Percentiles rank a stretch among this genome's conserved stretches.
These are phyloP conservation scores for Intellagama lesueurii DNA, from an alignment of 2,797 vertebrate genomes.

Conservation along the genomic window DNA sequence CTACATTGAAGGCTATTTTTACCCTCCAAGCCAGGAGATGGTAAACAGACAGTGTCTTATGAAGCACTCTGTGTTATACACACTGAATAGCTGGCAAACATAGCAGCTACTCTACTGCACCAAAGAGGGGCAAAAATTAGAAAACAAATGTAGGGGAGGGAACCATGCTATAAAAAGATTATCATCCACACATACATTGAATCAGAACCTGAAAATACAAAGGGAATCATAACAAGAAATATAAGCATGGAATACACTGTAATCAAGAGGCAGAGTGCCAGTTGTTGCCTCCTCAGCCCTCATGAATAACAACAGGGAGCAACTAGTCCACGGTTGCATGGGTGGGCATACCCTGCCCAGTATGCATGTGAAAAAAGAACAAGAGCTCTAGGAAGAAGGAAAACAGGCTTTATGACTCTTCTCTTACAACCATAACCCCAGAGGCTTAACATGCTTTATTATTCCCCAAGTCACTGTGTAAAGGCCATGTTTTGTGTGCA, in stretches of 20 bases:
- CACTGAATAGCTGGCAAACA: not conserved
- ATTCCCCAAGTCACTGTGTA: not conserved
- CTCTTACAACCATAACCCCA: not conserved
- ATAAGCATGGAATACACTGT: not conserved
- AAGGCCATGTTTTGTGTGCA: not conserved
- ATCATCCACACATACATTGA: not conserved
- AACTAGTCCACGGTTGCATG: not conserved
- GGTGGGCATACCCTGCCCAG: not conserved
- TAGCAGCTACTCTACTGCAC: not conserved
- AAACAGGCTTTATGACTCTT: not conserved
- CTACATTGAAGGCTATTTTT: conserved; percentile 56
- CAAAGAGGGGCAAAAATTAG: not conserved
- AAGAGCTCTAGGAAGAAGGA: not conserved
- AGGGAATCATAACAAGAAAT: not conserved
- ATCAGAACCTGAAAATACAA: not conserved
- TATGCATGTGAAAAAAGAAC: not conserved
- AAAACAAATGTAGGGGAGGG: not conserved
- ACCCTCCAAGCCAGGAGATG: conserved; percentile 47
- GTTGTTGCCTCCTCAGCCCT: not conserved
- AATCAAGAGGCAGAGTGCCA: not conserved
- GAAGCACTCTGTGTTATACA: conserved; percentile 28
- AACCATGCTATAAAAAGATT: not conserved
- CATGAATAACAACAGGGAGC: too few relatives aligned
- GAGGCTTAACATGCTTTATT: not conserved
- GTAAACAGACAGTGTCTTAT: conserved; percentile 54